These are phyloP conservation scores for Tetrao urogallus DNA, from an alignment of 2,113 vertebrate species.

Conservation along the genomic window DNA sequence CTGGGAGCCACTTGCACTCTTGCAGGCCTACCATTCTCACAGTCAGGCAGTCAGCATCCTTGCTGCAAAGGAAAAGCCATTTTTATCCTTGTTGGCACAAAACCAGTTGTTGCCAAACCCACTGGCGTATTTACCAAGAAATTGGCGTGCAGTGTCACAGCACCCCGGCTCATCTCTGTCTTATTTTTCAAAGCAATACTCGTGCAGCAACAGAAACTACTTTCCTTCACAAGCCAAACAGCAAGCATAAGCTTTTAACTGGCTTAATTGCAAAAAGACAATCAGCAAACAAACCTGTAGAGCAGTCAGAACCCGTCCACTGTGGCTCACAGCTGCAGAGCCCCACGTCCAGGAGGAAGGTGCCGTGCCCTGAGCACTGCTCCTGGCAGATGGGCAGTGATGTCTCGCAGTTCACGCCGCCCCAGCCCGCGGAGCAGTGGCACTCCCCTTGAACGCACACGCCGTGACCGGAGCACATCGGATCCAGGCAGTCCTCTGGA, in stretches of 20 bases:
- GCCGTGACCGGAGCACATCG: slow-evolving; percentile 89
- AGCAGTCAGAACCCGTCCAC: slow-evolving; percentile 95
- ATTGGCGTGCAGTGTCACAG: not conserved
- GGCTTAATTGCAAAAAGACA: fast-evolving
- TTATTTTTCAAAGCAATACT: not conserved
- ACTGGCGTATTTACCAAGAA: not conserved
- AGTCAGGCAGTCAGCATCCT: not conserved
- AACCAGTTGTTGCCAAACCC: not conserved
- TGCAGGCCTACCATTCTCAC: not conserved
- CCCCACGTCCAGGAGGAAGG: slow-evolving; percentile 87
- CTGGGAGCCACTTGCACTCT: not conserved
- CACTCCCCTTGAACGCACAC: slow-evolving; percentile 94
- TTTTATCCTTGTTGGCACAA: not conserved
- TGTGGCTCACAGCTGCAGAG: slow-evolving; percentile 91
- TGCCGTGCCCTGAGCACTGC: slow-evolving; percentile 93
- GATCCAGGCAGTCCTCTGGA: slow-evolving; percentile 94
- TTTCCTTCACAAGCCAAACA: not conserved
- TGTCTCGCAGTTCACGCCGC: slow-evolving; percentile 88
- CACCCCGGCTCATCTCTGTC: not conserved
- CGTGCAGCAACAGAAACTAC: not conserved
- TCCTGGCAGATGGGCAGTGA: slow-evolving; percentile 92
- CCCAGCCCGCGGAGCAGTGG: slow-evolving; percentile 93
- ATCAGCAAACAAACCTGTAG: slow-evolving; percentile 83
- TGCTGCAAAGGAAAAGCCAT: not conserved
- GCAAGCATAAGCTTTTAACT: not conserved